phyloP scores from a whole-genome alignment of 2,113 vertebrate genomes.

The Galbula dea region DNA sequence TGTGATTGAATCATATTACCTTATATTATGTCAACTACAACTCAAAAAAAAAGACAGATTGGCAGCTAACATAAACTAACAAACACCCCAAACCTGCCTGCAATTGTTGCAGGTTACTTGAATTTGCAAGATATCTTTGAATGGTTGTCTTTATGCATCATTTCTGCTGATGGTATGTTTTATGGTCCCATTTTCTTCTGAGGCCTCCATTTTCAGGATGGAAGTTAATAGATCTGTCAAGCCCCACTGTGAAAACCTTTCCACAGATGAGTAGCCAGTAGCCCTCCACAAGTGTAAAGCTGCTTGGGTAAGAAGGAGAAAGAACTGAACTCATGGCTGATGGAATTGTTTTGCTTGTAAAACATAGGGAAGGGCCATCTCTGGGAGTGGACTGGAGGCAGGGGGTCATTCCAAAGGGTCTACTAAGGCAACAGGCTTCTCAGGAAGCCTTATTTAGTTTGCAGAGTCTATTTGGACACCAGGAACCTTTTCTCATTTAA shows the following conservation, averaged over 20 bases:
- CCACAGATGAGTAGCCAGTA: not conserved
- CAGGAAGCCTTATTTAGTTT: not conserved
- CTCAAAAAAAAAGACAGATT: not conserved
- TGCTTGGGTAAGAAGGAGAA: not conserved
- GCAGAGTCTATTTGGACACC: not conserved
- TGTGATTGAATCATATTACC: not conserved
- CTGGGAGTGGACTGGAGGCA: not conserved
- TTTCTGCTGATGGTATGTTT: not conserved
- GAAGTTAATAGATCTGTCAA: not conserved
- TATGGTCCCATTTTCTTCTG: slow-evolving; percentile 29
- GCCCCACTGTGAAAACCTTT: not conserved
- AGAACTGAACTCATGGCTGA: slow-evolving; percentile 28
- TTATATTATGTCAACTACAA: not conserved
- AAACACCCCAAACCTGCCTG: not conserved
- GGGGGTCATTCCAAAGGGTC: not conserved
- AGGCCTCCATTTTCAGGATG: slow-evolving; percentile 52
- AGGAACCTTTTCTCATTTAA: not conserved
- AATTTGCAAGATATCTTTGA: slow-evolving; percentile 50
- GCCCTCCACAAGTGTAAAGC: not conserved
- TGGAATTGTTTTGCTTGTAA: slow-evolving; percentile 36
- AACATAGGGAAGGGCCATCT: not conserved
- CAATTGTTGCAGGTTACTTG: slow-evolving; percentile 33
- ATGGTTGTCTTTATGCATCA: not conserved
- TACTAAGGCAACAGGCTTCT: not conserved
- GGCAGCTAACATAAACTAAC: not conserved